Evolutionary conservation across 2,113 vertebrate genomes (phyloP), one percentile per base, ranked within the genome.

Genomic region (Heterotilapia buettikoferi): DNA sequence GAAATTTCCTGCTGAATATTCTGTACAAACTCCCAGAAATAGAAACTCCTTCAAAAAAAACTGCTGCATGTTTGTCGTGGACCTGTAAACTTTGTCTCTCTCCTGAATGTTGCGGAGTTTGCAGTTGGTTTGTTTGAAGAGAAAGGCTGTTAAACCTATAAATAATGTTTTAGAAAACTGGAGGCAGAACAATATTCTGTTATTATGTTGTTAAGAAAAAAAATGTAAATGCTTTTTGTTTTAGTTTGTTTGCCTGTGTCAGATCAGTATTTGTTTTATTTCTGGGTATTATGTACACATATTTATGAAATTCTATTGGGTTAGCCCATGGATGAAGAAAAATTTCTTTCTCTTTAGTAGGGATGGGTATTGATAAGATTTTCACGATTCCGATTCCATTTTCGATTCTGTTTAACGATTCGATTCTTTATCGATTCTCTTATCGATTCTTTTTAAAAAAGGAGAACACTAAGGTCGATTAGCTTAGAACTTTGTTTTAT

Each of bases 301-400:
- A 45, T 26, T 26, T 73, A 45, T 26, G 0, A 45, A 26, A 73
- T 26, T 26, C 1, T 73, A 43, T 16, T 16, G 38, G 38, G 12
- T 43, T 43, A 24, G n/a, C 38, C 36, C 12, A 43, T 71, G 12
- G n/a, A 71, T 71, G 38, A 43, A 43, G 66, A 43, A 71, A 16
- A 1, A 0, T 1, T 16, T 71, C 2, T 24, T 6, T 24, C 38
- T 45, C 1, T 71, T 71, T 26, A 26, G 5, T n/a, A n/a, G n/a
- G n/a, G n/a, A n/a, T n/a, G n/a, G n/a, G n/a, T n/a, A n/a, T n/a
- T n/a, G n/a, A n/a, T n/a, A n/a, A n/a, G n/a, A n/a, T n/a, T n/a
- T n/a, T n/a, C n/a, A n/a, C n/a, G n/a, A n/a, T n/a, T n/a, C n/a
- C n/a, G n/a, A n/a, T n/a, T n/a, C n/a, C n/a, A n/a, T n/a, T n/a